phyloP scores from a whole-genome alignment of 2,888 invertebrate genomes.

The Mythimna impura region DNA sequence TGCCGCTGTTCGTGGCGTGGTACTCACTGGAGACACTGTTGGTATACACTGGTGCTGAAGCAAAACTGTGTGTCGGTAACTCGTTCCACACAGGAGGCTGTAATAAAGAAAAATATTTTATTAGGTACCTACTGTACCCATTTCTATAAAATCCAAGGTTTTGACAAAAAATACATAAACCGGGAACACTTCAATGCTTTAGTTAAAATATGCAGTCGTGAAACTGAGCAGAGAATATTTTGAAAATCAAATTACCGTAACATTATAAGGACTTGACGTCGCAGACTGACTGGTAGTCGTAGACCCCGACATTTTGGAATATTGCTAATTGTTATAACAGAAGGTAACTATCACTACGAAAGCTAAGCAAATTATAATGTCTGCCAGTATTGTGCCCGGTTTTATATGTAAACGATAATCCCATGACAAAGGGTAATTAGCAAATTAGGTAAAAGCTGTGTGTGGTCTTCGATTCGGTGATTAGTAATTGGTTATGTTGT shows the following conservation, averaged over 20 bases:
- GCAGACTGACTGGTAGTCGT: too few relatives aligned
- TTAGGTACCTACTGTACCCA: too few relatives aligned
- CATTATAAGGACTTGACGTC: too few relatives aligned
- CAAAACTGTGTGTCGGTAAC: conserved; percentile 8
- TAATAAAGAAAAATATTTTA: too few relatives aligned
- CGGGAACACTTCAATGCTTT: too few relatives aligned
- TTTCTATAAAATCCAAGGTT: too few relatives aligned
- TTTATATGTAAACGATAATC: conserved; percentile 28
- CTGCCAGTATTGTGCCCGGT: neutral
- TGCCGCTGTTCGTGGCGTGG: conserved; percentile 44
- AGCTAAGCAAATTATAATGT: neutral
- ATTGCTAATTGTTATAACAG: neutral
- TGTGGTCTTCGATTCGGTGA: conserved; percentile 58
- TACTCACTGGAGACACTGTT: conserved; percentile 43
- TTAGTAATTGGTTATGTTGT: conserved; percentile 61
- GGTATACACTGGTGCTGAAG: conserved; percentile 43
- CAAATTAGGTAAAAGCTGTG: conserved; percentile 63
- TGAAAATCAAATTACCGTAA: neutral
- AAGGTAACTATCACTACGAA: neutral
- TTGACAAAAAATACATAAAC: too few relatives aligned
- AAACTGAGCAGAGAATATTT: conserved; percentile 31
- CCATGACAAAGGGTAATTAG: conserved; percentile 67
- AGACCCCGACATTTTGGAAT: too few relatives aligned
- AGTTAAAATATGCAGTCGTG: too few relatives aligned
- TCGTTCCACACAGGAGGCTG: too few relatives aligned